Percentiles rank a stretch among this genome's conserved stretches.
Conservation (phyloP, 2,113 vertebrate genomes). For the Clupea harengus region DNA sequence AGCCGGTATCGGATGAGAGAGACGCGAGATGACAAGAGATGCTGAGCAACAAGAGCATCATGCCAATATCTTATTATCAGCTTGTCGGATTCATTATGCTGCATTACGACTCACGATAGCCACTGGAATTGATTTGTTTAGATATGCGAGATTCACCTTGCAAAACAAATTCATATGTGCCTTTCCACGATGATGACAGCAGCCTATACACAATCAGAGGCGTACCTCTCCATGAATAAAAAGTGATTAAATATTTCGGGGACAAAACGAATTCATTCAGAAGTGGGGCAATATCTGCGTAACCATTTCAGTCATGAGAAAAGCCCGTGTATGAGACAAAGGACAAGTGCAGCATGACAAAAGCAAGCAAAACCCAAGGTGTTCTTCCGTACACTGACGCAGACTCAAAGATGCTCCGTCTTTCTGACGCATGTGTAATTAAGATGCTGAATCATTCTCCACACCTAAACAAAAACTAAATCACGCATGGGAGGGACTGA, state of each 20-base stretch:
- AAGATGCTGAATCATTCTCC: constrained; percentile 59
- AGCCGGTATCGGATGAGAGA: constrained; percentile 70
- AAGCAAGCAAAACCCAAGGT: not conserved
- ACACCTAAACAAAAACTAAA: constrained; percentile 17
- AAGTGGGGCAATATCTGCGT: not conserved
- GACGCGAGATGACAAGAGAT: constrained; percentile 42
- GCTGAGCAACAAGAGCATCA: not conserved
- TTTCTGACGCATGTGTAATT: constrained; percentile 47
- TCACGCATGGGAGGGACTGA: constrained; percentile 41
- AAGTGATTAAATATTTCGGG: too few relatives aligned
- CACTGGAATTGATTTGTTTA: not conserved
- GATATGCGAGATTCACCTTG: not conserved
- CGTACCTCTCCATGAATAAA: too few relatives aligned
- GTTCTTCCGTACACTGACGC: not conserved
- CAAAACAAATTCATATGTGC: not conserved
- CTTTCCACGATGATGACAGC: not conserved
- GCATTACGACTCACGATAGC: not conserved
- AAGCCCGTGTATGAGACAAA: not conserved
- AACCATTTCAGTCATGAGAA: not conserved
- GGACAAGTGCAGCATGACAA: not conserved
- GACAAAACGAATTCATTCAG: not conserved
- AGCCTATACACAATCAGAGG: not conserved
- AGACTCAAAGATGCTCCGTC: constrained; percentile 28
- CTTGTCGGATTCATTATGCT: not conserved
- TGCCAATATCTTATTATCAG: not conserved